Evolutionary conservation across 2,797 vertebrate genomes (phyloP).

Genomic region (Peromyscus aztecus): DNA sequence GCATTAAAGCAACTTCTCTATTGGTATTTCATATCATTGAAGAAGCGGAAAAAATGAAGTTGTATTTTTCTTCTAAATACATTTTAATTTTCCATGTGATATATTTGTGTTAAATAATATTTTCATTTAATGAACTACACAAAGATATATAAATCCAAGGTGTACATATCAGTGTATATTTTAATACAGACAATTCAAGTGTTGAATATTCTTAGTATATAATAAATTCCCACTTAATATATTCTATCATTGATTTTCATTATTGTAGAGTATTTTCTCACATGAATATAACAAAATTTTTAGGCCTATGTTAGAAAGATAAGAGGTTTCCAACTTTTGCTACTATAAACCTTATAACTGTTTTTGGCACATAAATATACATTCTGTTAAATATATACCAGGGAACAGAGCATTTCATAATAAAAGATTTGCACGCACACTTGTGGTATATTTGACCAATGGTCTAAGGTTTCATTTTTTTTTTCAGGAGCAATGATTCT

Average conservation of each 20-base stretch:
- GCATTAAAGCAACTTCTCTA: neutral
- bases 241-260: constrained; percentile 16
- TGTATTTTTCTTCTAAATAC: neutral
- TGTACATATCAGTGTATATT: neutral
- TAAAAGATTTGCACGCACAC: neutral
- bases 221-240: neutral
- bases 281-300: constrained; percentile 2
- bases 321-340: neutral
- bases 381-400: constrained; percentile 14
- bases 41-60: constrained; percentile 15
- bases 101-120: constrained; percentile 11
- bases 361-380: neutral
- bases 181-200: constrained; percentile 16
- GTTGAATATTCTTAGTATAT: neutral
- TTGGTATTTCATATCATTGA: neutral
- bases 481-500: neutral
- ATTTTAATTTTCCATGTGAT: constrained; percentile 31
- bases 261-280: neutral
- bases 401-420: neutral
- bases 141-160: neutral
- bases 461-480: neutral
- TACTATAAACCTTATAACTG: neutral
- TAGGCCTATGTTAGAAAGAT: neutral
- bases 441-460: neutral
- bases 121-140: constrained; percentile 5